These are phyloP conservation scores for Threskiornis aethiopicus DNA, from an alignment of 2,797 vertebrate species.

Conservation along the genomic window DNA sequence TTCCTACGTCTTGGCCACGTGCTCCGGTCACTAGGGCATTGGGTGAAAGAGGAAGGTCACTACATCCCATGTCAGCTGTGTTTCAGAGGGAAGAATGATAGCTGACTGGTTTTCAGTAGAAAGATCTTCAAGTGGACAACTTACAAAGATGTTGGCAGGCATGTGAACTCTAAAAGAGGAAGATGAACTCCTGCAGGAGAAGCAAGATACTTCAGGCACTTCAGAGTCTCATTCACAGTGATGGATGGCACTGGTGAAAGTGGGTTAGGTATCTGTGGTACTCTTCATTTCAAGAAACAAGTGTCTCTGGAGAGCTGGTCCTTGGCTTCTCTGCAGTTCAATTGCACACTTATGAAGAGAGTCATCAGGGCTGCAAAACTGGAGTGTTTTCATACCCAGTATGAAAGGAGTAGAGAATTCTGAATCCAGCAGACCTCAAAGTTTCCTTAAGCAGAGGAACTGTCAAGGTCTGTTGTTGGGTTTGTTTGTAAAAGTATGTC, in stretches of 20 bases:
- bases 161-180: neutral
- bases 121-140: neutral
- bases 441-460: neutral
- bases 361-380: neutral
- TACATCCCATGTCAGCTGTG: neutral
- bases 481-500: neutral
- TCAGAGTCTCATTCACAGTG: neutral
- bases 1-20: neutral
- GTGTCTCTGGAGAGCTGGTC: neutral
- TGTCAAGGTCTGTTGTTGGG: neutral
- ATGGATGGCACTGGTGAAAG: neutral
- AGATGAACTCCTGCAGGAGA: neutral
- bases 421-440: neutral
- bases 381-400: neutral
- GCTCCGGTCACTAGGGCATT: neutral
- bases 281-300: neutral
- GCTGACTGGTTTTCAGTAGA: neutral
- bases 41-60: neutral
- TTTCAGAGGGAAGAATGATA: neutral
- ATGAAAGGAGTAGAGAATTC: neutral
- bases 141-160: neutral
- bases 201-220: neutral
- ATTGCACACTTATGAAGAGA: fast-evolving
- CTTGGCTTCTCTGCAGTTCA: neutral
- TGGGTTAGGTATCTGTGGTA: neutral